Conservation (phyloP, 2,797 vertebrate genomes). For the Cebuella pygmaea region DNA sequence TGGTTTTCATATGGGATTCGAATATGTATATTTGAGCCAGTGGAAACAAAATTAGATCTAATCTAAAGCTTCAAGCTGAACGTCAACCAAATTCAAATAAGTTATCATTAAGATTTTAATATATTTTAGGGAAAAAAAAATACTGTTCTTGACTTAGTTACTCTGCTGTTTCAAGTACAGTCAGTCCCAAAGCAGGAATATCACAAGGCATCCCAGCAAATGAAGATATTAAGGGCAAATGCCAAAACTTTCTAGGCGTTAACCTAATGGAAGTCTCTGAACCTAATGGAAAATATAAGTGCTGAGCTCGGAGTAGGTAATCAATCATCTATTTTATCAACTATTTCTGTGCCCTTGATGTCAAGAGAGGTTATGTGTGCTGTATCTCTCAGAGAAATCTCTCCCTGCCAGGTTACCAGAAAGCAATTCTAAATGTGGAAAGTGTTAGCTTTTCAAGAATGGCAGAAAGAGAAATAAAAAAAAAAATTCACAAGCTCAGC, state of each 20-base stretch:
- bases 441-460: slow-evolving; percentile 9
- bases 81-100: slow-evolving; percentile 35
- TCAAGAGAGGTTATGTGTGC: slow-evolving; percentile 14
- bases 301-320: slow-evolving; percentile 23
- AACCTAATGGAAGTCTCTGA: slow-evolving; percentile 2
- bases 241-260: slow-evolving; percentile 17
- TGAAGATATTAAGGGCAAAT: background rate
- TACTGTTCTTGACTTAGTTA: background rate
- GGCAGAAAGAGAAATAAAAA: background rate
- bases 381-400: background rate
- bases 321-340: slow-evolving; percentile 47
- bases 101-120: slow-evolving; percentile 49
- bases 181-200: background rate
- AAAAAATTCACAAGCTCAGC: background rate
- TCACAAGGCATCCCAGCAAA: background rate
- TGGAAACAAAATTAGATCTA: slow-evolving; percentile 59
- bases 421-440: slow-evolving; percentile 37
- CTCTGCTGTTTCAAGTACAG: slow-evolving; percentile 22
- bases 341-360: slow-evolving; percentile 49
- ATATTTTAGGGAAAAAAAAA: background rate
- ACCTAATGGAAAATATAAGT: slow-evolving; percentile 26
- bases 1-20: slow-evolving; percentile 60
- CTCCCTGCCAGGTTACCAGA: background rate
- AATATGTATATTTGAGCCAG: slow-evolving; percentile 1
- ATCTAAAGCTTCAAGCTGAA: slow-evolving; percentile 54